phyloP scores from a whole-genome alignment of 2,888 invertebrate genomes.

The Protophormia terraenovae region DNA sequence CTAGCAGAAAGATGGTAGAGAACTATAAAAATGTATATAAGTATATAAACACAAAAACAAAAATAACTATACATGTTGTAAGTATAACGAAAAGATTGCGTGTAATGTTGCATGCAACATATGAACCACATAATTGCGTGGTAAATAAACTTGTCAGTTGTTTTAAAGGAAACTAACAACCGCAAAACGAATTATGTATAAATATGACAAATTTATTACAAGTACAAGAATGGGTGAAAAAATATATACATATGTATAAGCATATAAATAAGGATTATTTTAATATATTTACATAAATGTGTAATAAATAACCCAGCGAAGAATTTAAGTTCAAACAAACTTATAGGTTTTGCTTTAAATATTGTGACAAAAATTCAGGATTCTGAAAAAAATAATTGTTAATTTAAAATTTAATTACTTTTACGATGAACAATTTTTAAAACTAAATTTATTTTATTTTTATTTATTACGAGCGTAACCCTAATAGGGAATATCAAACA shows the following conservation, averaged over 20 bases:
- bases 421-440: no score
- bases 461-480: no score
- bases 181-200: constrained; percentile 41
- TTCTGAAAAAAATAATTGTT: no score
- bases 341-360: no score
- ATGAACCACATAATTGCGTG: constrained; percentile 54
- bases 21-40: constrained; percentile 15
- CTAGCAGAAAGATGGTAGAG: not conserved
- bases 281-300: not conserved
- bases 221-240: not conserved
- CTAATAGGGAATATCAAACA: no score
- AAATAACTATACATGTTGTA: no score
- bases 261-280: not conserved
- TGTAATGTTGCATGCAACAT: constrained; percentile 60
- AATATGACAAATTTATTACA: constrained; percentile 55
- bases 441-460: no score
- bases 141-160: constrained; percentile 52
- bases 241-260: not conserved
- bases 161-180: constrained; percentile 41
- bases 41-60: not conserved
- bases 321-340: no score
- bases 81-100: constrained; percentile 12
- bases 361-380: no score
- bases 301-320: not conserved
- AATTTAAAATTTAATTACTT: no score